Base-by-base conservation (phyloP, 1,140 invertebrate species). In the Zaprionus ghesquierei region DNA sequence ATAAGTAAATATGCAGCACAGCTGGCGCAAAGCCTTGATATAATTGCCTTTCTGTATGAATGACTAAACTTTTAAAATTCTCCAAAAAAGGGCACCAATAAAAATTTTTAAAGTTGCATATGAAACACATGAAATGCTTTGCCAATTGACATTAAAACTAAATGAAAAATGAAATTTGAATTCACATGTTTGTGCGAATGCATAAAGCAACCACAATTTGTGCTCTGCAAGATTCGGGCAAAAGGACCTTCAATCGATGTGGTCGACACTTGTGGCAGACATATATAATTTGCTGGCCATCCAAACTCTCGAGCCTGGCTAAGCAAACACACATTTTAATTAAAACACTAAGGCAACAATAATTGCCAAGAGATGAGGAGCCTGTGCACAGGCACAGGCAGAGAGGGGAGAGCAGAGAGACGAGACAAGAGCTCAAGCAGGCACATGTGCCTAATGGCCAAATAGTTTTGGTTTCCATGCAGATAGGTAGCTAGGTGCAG, bases 331-430 rank as follows among this genome's bases (percentile, higher is more conserved):
- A 78, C 41, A 22, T 89, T 87, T 87, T 87, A 87, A 87, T 87
- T 87, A 89, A 87, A 87, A 87, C 82, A 89, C 82, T 82, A 89
- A 87, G 79, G 78, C 84, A 87, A 82, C 82, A 89, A 79, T 82
- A 87, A 89, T 81, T 66, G 54, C 59, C 22, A 1, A 22, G 41
- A 10, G 18, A 38, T 38, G 8, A 61, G 38, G 22, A 61, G 41
- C 38, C 22, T 29, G 20, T 8, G 8, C 20, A 23, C 44, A 44
- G 38, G 5, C 6, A n/a, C 12, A 12, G 12, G 33, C 23, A 46
- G 27, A 12, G 9, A 5, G 15, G 15, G 25, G 23, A n/a, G 3
- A 51, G n/a, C 22, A 20, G n/a, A 5, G 25, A 1, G 22, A 15
- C 27, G 53, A 20, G 23, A 33, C 10, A 31, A 55, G 41, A 22